A percentile compares a stretch with the other conserved stretches of the same genome.
These are phyloP conservation scores for Gobio gobio DNA, from an alignment of 2,113 vertebrate species.

Conservation along the genomic window DNA sequence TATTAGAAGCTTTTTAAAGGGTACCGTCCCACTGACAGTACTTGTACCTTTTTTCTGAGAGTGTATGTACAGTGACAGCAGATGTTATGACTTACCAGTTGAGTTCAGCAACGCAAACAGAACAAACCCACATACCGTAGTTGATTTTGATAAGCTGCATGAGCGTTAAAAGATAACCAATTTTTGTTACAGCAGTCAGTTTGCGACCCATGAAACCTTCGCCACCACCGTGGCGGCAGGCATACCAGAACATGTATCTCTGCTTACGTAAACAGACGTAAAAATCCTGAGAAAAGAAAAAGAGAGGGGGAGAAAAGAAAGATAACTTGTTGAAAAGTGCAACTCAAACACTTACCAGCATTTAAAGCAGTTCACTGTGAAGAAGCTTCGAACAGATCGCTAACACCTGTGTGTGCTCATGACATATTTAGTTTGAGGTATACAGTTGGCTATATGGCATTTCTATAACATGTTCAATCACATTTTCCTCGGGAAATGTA, in stretches of 20 bases:
- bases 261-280: conserved; percentile 72
- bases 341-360: conserved; percentile 68
- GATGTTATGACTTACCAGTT: conserved; percentile 12
- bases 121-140: conserved; percentile 29
- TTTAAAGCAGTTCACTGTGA: conserved; percentile 58
- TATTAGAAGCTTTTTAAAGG: no score
- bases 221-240: conserved; percentile 59
- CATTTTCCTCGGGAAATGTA: not conserved
- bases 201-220: conserved; percentile 69
- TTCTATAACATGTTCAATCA: not conserved
- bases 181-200: conserved; percentile 61
- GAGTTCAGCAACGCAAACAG: conserved; percentile 16
- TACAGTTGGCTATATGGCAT: not conserved
- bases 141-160: conserved; percentile 50
- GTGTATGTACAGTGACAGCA: not conserved
- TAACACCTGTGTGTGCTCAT: conserved; percentile 67
- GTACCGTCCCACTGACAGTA: no score
- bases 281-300: conserved; percentile 61
- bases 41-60: no score
- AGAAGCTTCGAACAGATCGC: conserved; percentile 56
- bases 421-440: conserved; percentile 49
- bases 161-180: conserved; percentile 50
- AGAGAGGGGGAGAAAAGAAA: conserved; percentile 56
- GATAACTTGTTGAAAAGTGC: conserved; percentile 59
- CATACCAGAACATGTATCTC: conserved; percentile 71